Base-by-base conservation (phyloP, 2,797 vertebrate species). In the Luscinia luscinia region DNA sequence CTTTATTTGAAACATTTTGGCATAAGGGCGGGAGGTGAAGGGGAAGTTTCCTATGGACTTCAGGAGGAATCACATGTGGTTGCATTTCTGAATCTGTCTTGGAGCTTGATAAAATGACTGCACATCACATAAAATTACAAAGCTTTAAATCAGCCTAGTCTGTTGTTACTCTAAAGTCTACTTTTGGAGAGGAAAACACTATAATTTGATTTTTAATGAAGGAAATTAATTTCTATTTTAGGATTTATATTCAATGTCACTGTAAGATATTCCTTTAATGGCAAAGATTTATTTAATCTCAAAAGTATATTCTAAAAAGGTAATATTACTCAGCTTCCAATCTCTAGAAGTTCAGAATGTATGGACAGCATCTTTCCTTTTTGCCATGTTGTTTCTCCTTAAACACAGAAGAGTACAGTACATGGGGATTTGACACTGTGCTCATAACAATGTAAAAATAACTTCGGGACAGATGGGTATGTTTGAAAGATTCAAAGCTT, bases 401-500 rank as follows among this genome's bases (percentile, higher is more conserved):
- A 72, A 75, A 74, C 21, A 58, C 28, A 23, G 58, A 73, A 46
- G 36, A 41, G 23, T 89, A 27, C 55, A 49, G 70, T 41, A 57
- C 23, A 34, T 46, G 59, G 45, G 17, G n/a, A 78, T 84, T 83
- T 77, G 51, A 62, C 8, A 32, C 12, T 38, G 17, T 51, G 58
- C 62, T 93, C 15, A 3, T 84, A 72, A 30, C 23, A 32, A 5
- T 52, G 15, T 84, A 76, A 81, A 85, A 93, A 90, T 86, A 91
- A 75, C 52, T 88, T 90, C 36, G 68, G 62, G 46, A 78, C 74
- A 93, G 77, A 82, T 91, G 70, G 70, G 20, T n/a, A 28, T 79
- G 15, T 75, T 92, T 81, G 74, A 88, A 95, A 88, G 36, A 73
- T 66, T 86, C 46, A 59, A 55, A 90, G n/a, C 43, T 62, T 83